A percentile compares a stretch with the other conserved stretches of the same genome.
Conservation (phyloP, 2,113 vertebrate species). For the Argyrosomus japonicus region DNA sequence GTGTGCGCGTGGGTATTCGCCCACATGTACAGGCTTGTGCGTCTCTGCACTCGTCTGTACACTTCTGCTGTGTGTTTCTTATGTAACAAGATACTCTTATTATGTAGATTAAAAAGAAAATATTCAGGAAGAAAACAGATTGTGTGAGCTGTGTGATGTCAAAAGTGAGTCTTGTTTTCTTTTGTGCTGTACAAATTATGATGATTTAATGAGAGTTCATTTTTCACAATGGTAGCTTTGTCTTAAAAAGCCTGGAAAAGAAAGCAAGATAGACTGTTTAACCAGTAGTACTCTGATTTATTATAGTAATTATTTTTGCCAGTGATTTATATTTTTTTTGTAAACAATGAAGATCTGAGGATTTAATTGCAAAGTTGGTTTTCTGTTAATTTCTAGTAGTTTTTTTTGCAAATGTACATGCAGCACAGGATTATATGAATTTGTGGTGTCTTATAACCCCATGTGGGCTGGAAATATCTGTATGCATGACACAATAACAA, state of each 20-base stretch:
- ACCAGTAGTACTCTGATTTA: neutral
- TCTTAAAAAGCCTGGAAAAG: neutral
- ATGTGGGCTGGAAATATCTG: neutral
- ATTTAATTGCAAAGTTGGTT: neutral
- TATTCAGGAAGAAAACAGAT: neutral
- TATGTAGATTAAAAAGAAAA: constrained; percentile 3
- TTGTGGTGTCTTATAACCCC: neutral
- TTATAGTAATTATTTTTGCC: neutral
- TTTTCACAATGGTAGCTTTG: neutral
- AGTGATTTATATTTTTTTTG: neutral
- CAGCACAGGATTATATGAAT: neutral
- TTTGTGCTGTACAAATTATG: neutral
- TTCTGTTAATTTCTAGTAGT: neutral
- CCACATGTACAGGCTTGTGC: constrained; percentile 30
- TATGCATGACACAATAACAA: neutral
- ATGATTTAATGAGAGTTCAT: neutral
- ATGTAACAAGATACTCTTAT: constrained; percentile 4
- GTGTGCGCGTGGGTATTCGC: constrained; percentile 49
- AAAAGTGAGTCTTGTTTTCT: neutral
- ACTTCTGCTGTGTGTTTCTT: constrained; percentile 6
- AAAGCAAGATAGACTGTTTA: neutral
- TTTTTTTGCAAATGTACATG: neutral
- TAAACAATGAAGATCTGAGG: neutral
- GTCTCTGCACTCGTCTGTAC: neutral
- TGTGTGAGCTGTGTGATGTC: neutral